phyloP scores from a whole-genome alignment of 2,888 invertebrate genomes.

The Piscicola geometra region DNA sequence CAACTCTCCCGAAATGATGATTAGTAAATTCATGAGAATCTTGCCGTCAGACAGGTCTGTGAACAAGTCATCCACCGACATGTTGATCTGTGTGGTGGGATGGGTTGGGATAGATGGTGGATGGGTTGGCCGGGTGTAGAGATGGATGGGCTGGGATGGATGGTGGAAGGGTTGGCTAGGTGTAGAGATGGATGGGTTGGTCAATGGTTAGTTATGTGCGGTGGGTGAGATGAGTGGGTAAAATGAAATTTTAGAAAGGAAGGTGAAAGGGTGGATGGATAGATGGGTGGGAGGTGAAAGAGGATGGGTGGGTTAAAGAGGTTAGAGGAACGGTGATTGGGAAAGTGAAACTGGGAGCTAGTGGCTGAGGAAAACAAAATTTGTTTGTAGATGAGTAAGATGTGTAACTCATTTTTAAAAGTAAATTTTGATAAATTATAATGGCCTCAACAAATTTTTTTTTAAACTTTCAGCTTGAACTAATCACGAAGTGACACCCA shows the following conservation, averaged over 20 bases:
- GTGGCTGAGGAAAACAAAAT: too few relatives aligned
- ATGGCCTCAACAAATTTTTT: too few relatives aligned
- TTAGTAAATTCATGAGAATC: conserved; percentile 82
- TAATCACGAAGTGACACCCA: too few relatives aligned
- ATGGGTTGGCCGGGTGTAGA: not conserved
- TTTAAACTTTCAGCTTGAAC: too few relatives aligned
- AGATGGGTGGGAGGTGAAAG: not conserved
- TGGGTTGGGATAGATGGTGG: conserved; percentile 36
- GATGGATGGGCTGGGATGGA: not conserved
- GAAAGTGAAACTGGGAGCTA: not conserved
- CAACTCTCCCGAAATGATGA: conserved; percentile 97
- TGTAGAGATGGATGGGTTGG: not conserved
- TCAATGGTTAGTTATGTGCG: too few relatives aligned
- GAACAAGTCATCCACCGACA: conserved; percentile 97
- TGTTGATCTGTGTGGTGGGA: conserved; percentile 85
- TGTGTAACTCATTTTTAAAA: too few relatives aligned
- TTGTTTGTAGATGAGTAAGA: too few relatives aligned
- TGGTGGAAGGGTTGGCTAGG: not conserved
- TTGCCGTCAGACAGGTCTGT: conserved; percentile 90
- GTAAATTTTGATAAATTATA: too few relatives aligned
- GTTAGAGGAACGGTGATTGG: not conserved
- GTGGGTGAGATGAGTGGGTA: too few relatives aligned
- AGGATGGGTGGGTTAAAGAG: not conserved
- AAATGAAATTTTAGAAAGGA: not conserved
- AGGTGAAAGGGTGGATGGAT: not conserved